Evolutionary conservation across 2,797 vertebrate species (phyloP).

Genomic region (Channallabes apus): DNA sequence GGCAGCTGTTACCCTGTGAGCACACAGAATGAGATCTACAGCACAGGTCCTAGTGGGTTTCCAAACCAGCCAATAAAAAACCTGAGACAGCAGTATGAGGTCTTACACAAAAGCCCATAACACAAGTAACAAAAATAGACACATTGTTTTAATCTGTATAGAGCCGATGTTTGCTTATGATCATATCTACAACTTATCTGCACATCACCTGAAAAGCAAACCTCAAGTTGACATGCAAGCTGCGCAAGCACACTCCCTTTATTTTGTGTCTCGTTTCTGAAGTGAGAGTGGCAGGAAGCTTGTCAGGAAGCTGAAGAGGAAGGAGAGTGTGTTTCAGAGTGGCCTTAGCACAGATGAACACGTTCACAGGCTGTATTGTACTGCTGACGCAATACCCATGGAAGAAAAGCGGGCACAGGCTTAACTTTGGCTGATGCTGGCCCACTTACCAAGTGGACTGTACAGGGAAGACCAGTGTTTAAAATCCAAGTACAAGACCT

Average conservation of each 20-base stretch:
- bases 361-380: slow-evolving; percentile 41
- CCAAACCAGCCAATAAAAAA: slow-evolving; percentile 13
- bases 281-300: slow-evolving; percentile 20
- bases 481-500: slow-evolving; percentile 16
- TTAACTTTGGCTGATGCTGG: slow-evolving; percentile 23
- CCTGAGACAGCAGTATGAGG: background rate
- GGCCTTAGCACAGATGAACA: slow-evolving; percentile 25
- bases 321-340: slow-evolving; percentile 11
- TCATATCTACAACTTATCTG: background rate
- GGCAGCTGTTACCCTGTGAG: slow-evolving; percentile 26
- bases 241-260: background rate
- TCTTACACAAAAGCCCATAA: background rate
- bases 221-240: background rate
- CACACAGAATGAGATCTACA: slow-evolving; percentile 11
- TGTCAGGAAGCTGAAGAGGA: slow-evolving; percentile 34
- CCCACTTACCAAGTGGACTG: slow-evolving; percentile 21
- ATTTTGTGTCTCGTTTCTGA: background rate
- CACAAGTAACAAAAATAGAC: background rate
- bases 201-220: background rate
- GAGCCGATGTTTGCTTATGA: too few species aligned
- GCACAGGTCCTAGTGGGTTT: background rate
- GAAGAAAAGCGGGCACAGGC: slow-evolving; percentile 23
- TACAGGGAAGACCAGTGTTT: slow-evolving; percentile 10
- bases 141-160: background rate
- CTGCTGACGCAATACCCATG: slow-evolving; percentile 11